Evolutionary conservation across 23 tunicate species (phyloP).

Genomic region (Diplosoma virens): DNA sequence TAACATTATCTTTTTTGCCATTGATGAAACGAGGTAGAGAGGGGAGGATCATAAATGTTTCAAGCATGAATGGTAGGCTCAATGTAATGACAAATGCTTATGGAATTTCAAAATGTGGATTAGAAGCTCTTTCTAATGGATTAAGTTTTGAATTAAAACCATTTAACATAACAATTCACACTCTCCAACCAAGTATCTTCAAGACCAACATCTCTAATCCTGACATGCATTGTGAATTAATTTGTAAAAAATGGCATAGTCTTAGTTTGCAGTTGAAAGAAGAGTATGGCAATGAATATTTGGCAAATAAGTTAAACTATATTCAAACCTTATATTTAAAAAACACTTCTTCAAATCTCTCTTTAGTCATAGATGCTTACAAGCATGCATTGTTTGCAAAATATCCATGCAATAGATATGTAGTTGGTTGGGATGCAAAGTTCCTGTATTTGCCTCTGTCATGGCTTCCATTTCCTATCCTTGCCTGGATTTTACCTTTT

Average conservation of each 20-base stretch:
- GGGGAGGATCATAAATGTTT: slow-evolving; percentile 27
- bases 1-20: slow-evolving; percentile 50
- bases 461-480: slow-evolving; percentile 35
- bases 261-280: not conserved
- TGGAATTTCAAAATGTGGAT: slow-evolving; percentile 25
- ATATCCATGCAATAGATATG: slow-evolving; percentile 41
- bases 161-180: slow-evolving; percentile 34
- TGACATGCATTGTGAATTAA: not conserved
- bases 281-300: slow-evolving; percentile 27
- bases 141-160: slow-evolving; percentile 32
- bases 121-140: slow-evolving; percentile 45
- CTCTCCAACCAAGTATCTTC: slow-evolving; percentile 24
- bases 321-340: not conserved
- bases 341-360: not conserved
- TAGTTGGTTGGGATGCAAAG: slow-evolving; percentile 42
- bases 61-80: slow-evolving; percentile 34
- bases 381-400: slow-evolving; percentile 41
- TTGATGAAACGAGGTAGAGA: slow-evolving; percentile 44
- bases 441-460: slow-evolving; percentile 30
- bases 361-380: slow-evolving; percentile 22
- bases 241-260: slow-evolving; percentile 4
- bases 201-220: slow-evolving; percentile 21
- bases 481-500: not conserved
- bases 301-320: not conserved
- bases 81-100: slow-evolving; percentile 25